These are phyloP conservation scores for Melanotaenia parkinsoni DNA, from an alignment of 2,797 vertebrate species.

Conservation along the genomic window DNA sequence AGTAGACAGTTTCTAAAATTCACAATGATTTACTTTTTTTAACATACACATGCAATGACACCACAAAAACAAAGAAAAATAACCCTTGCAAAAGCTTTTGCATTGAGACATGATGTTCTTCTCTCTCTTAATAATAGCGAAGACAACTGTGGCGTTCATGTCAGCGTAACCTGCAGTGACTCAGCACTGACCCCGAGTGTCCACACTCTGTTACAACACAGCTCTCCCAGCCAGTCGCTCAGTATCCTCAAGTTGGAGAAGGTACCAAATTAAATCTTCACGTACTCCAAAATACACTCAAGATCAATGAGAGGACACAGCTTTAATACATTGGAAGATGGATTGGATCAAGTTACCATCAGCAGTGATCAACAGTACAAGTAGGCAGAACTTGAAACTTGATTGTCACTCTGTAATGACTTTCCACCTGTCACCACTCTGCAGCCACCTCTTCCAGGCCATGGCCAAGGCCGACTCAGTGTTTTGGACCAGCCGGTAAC, in stretches of 20 bases:
- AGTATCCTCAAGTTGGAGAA: constrained; percentile 88
- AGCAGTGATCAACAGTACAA: neutral
- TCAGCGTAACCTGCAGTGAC: constrained; percentile 88
- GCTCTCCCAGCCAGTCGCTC: constrained; percentile 74
- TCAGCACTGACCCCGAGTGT: constrained; percentile 85
- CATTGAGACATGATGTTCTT: neutral
- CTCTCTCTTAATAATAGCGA: constrained; percentile 69
- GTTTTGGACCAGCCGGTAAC: constrained; percentile 83
- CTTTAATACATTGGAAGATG: neutral
- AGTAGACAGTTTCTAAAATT: too few species aligned
- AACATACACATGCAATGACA: neutral
- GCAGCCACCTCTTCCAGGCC: constrained; percentile 86
- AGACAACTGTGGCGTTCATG: constrained; percentile 77
- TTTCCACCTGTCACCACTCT: neutral
- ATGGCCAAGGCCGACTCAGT: constrained; percentile 91
- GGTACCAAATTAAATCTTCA: constrained; percentile 73
- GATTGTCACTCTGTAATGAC: neutral
- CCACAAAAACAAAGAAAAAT: neutral
- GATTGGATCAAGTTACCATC: neutral
- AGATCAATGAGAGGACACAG: neutral
- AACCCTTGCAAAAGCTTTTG: neutral
- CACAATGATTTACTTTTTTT: neutral
- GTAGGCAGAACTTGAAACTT: too few species aligned
- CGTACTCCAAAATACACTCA: neutral
- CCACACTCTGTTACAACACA: constrained; percentile 82